Evolutionary conservation across 1,140 invertebrate genomes (phyloP).

Genomic region (Acromyrmex charruanus): DNA sequence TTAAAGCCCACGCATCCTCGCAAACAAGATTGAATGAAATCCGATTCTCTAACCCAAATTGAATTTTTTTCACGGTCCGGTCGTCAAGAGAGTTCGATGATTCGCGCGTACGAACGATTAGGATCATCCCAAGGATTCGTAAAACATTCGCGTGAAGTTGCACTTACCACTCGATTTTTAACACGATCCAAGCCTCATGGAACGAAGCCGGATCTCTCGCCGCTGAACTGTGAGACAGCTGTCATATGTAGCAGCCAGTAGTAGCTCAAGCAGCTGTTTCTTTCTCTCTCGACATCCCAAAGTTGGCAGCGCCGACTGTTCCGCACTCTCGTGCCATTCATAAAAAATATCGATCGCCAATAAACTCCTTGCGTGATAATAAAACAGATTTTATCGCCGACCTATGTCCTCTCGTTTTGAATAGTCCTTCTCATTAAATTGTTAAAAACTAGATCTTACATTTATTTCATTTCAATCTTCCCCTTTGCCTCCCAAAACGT

Average conservation of each 20-base stretch:
- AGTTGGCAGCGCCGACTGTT: slow-evolving; percentile 18
- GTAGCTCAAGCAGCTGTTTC: slow-evolving; percentile 12
- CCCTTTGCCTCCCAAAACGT: neutral
- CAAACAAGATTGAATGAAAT: neutral
- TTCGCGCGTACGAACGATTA: neutral
- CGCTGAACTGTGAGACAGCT: slow-evolving; percentile 19
- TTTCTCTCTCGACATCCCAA: neutral
- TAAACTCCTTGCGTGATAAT: neutral
- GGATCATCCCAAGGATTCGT: neutral
- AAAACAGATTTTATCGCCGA: neutral
- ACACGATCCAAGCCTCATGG: neutral
- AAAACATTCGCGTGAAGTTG: neutral
- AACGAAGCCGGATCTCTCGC: neutral
- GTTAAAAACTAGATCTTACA: neutral
- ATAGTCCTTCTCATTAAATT: neutral
- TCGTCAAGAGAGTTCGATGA: neutral
- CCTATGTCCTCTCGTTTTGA: too few relatives aligned
- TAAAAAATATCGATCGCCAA: slow-evolving; percentile 17
- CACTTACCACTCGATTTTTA: slow-evolving; percentile 6
- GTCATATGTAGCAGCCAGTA: slow-evolving; percentile 31
- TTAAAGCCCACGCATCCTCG: neutral
- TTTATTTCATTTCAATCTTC: neutral
- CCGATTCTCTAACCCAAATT: neutral
- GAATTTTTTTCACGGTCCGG: slow-evolving; percentile 16
- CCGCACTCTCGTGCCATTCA: neutral